A percentile compares a stretch with the other conserved stretches of the same genome.
Evolutionary conservation across 2,888 invertebrate species (phyloP).

Genomic region (Lycocerus yunnanus): DNA sequence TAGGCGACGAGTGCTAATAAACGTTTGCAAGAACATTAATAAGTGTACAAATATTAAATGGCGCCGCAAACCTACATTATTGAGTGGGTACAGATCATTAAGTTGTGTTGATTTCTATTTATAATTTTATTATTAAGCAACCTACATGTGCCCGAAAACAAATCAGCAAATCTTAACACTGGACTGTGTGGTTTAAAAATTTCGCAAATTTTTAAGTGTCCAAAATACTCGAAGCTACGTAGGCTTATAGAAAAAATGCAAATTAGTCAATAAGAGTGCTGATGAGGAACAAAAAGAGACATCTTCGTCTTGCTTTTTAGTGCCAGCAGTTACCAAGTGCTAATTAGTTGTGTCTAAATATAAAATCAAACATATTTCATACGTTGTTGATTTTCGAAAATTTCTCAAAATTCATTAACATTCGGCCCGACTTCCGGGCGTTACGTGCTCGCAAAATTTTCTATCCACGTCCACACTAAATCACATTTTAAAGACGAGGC

Average conservation of each 20-base stretch:
- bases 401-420: neutral
- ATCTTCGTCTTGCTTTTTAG: slow-evolving; percentile 8
- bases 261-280: neutral
- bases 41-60: slow-evolving; percentile 43
- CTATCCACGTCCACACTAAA: neutral
- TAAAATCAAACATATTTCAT: neutral
- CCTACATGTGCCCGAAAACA: slow-evolving; percentile 34
- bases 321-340: slow-evolving; percentile 4
- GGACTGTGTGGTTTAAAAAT: slow-evolving; percentile 2
- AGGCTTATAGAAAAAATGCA: neutral
- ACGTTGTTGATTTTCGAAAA: neutral
- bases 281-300: slow-evolving; percentile 1
- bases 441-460: neutral
- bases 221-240: neutral
- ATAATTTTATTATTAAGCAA: slow-evolving; percentile 37
- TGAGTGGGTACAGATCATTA: slow-evolving; percentile 41
- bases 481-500: neutral
- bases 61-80: slow-evolving; percentile 44
- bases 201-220: slow-evolving; percentile 16
- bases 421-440: neutral
- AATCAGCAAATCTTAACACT: slow-evolving; percentile 3
- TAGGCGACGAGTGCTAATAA: slow-evolving; percentile 44
- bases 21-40: slow-evolving; percentile 39
- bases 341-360: slow-evolving; percentile 10
- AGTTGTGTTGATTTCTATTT: slow-evolving; percentile 39